These are phyloP conservation scores for Euproctis similis DNA, from an alignment of 2,888 invertebrate species.

Conservation along the genomic window DNA sequence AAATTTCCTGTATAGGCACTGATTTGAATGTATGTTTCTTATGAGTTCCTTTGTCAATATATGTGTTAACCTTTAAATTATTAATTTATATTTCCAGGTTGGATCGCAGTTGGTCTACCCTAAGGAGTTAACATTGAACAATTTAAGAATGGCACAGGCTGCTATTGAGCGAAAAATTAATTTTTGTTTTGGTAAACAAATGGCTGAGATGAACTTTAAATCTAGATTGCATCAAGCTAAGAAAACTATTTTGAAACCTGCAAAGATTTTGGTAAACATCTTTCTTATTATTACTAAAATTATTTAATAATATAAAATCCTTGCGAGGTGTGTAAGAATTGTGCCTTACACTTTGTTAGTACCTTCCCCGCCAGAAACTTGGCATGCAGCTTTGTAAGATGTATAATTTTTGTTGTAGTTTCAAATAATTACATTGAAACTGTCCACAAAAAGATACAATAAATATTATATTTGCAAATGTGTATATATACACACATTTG, in stretches of 20 bases:
- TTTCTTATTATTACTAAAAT: background rate
- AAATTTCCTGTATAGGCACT: too few species aligned
- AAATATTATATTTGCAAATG: too few species aligned
- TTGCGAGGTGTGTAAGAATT: too few species aligned
- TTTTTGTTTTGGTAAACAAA: slow-evolving; percentile 42
- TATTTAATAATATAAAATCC: too few species aligned
- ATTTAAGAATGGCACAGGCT: slow-evolving; percentile 46
- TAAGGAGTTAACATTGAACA: slow-evolving; percentile 39
- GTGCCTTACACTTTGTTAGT: too few species aligned
- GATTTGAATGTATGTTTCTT: too few species aligned
- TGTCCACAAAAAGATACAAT: too few species aligned
- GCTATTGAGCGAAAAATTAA: slow-evolving; percentile 56
- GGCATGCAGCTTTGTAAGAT: too few species aligned
- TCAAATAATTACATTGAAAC: too few species aligned
- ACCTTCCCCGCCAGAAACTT: too few species aligned
- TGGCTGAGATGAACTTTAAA: slow-evolving; percentile 12
- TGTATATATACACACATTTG: too few species aligned
- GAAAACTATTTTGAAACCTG: slow-evolving; percentile 41
- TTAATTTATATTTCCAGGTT: slow-evolving; percentile 31
- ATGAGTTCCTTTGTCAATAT: background rate
- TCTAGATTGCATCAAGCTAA: slow-evolving; percentile 10
- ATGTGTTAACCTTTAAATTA: background rate
- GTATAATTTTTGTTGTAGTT: too few species aligned
- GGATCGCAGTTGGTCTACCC: slow-evolving; percentile 40
- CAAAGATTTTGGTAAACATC: slow-evolving; percentile 61